Conservation (phyloP, 1,140 invertebrate genomes). For the Mizuhopecten yessoensis region DNA sequence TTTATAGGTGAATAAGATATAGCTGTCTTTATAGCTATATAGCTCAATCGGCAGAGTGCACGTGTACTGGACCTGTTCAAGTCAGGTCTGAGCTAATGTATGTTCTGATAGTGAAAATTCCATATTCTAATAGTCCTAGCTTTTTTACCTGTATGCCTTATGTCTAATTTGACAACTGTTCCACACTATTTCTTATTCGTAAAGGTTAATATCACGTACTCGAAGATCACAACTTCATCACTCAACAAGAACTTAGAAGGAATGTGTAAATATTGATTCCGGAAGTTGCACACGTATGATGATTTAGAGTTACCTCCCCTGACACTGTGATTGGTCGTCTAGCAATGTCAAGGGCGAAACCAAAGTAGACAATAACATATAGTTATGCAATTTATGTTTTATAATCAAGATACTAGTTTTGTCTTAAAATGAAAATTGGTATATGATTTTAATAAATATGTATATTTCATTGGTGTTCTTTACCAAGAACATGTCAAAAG, state of each 20-base stretch:
- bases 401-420: background rate
- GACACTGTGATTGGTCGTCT: background rate
- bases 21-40: no score
- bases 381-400: background rate
- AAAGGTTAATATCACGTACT: no score
- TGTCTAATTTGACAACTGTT: no score
- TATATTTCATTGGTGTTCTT: background rate
- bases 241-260: background rate
- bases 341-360: conserved; percentile 12
- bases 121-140: no score
- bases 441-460: background rate
- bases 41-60: no score
- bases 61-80: no score
- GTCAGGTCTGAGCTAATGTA: no score
- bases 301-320: background rate
- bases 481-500: background rate
- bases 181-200: no score
- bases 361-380: background rate
- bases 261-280: conserved; percentile 39
- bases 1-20: no score
- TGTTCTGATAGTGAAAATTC: no score
- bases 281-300: background rate
- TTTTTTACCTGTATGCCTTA: no score
- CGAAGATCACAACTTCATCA: no score
- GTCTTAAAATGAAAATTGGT: background rate